Percentiles rank a stretch among this genome's conserved stretches.
These are phyloP conservation scores for Tragelaphus strepsiceros DNA, from an alignment of 2,113 vertebrate genomes.

Conservation along the genomic window DNA sequence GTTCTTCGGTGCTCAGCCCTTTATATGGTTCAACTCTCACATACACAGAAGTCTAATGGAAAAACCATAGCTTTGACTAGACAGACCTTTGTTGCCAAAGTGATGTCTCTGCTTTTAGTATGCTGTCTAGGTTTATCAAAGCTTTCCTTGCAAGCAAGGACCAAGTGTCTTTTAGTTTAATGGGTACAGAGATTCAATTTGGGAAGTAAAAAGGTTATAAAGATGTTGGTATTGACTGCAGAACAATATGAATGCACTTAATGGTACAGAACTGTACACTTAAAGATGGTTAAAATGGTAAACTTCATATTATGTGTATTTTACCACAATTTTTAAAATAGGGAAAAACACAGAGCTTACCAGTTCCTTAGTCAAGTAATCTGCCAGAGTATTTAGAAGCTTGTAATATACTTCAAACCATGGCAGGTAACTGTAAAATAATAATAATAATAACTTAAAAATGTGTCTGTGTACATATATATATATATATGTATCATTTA, in stretches of 20 bases:
- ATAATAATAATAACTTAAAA: not conserved
- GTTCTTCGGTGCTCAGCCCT: not conserved
- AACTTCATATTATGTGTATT: not conserved
- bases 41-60: not conserved
- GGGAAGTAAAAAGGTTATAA: not conserved
- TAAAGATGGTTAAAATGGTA: not conserved
- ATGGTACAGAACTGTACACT: not conserved
- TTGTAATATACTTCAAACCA: conserved; percentile 99
- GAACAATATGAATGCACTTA: not conserved
- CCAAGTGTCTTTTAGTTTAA: not conserved
- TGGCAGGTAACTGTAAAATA: conserved; percentile 90
- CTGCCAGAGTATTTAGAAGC: conserved; percentile 95
- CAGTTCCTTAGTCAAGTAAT: conserved; percentile 96
- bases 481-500: not conserved
- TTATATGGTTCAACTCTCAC: not conserved
- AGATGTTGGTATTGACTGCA: not conserved
- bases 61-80: not conserved
- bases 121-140: not conserved
- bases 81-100: not conserved
- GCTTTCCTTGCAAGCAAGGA: not conserved
- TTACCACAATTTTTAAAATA: not conserved
- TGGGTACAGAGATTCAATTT: not conserved
- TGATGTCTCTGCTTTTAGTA: not conserved
- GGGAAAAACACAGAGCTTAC: conserved; percentile 77
- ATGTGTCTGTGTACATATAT: not conserved